Evolutionary conservation across 2,888 invertebrate species (phyloP).

Genomic region (Sericinus montela): DNA sequence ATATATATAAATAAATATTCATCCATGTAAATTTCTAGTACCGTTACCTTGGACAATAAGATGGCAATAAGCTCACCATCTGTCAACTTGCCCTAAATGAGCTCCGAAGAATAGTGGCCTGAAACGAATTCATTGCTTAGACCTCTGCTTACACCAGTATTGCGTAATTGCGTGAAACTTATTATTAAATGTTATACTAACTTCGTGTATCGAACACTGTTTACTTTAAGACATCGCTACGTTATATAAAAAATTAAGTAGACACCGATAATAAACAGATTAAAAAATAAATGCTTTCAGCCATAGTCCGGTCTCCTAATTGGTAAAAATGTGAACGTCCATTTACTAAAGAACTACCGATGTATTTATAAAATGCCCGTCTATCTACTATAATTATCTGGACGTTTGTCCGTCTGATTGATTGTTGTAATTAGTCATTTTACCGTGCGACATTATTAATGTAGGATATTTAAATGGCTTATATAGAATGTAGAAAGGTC

Average conservation of each 20-base stretch:
- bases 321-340: slow-evolving; percentile 4
- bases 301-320: slow-evolving; percentile 4
- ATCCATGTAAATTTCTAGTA: too few species aligned
- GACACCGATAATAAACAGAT: neutral
- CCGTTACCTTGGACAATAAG: too few species aligned
- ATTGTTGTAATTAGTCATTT: slow-evolving; percentile 18
- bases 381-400: slow-evolving; percentile 16
- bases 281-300: slow-evolving; percentile 3
- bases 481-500: too few species aligned
- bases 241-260: slow-evolving; percentile 1
- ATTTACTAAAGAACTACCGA: slow-evolving; percentile 1
- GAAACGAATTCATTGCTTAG: too few species aligned
- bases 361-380: slow-evolving; percentile 16
- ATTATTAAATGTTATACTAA: too few species aligned
- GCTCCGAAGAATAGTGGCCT: too few species aligned
- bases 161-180: too few species aligned
- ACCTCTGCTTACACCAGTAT: too few species aligned
- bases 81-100: too few species aligned
- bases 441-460: slow-evolving; percentile 1
- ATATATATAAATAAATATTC: too few species aligned
- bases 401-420: slow-evolving; percentile 17
- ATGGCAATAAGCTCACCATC: too few species aligned
- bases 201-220: too few species aligned
- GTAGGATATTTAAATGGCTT: neutral
- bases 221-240: neutral